Conservation (phyloP, 1,140 invertebrate genomes). For the Liolophura sinensis region DNA sequence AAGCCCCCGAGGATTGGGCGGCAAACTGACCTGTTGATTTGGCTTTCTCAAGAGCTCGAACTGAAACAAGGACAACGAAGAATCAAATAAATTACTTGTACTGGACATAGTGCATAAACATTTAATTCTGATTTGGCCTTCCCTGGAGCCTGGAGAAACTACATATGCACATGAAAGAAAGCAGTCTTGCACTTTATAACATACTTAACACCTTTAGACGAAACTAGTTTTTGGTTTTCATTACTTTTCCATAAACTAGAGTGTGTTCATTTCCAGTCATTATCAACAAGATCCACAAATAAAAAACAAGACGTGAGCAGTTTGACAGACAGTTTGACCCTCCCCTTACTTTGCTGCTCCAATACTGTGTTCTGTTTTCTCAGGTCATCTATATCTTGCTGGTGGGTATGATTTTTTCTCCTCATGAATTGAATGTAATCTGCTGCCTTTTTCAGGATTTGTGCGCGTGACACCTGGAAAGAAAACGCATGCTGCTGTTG, state of each 20-base stretch:
- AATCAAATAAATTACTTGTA: not conserved
- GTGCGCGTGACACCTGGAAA: slow-evolving; percentile 87
- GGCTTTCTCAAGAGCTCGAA: slow-evolving; percentile 73
- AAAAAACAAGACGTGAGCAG: not conserved
- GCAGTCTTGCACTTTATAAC: not conserved
- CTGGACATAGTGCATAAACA: slow-evolving; percentile 11
- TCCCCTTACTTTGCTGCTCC: slow-evolving; percentile 82
- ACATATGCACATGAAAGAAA: not conserved
- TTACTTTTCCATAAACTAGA: not conserved
- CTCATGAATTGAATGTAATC: slow-evolving; percentile 97
- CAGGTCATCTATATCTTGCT: slow-evolving; percentile 94
- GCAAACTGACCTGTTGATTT: slow-evolving; percentile 70
- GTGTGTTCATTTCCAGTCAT: not conserved
- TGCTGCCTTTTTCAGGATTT: slow-evolving; percentile 96
- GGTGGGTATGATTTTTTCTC: slow-evolving; percentile 87
- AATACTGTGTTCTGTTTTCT: slow-evolving; percentile 86
- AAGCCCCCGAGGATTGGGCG: slow-evolving; percentile 48
- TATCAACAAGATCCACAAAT: not conserved
- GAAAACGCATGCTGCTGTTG: not conserved
- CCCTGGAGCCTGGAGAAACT: not conserved
- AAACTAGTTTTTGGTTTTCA: not conserved
- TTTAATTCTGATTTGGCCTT: slow-evolving; percentile 3
- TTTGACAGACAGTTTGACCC: not conserved
- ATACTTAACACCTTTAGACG: not conserved
- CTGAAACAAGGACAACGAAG: slow-evolving; percentile 56